phyloP scores from a whole-genome alignment of 2,888 invertebrate genomes.

The Nephrotoma flavescens region DNA sequence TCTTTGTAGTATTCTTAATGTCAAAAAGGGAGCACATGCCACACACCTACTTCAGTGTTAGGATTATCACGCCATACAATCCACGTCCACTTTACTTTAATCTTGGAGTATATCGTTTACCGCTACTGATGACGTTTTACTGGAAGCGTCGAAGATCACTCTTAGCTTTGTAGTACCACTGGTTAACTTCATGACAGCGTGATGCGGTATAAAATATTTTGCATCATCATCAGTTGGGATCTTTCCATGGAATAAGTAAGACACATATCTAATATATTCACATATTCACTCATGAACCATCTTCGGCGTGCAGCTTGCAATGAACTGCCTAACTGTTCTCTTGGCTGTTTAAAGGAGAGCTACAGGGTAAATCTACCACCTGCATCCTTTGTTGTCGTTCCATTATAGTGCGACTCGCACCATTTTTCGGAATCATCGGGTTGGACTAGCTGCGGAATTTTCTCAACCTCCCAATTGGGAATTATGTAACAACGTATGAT shows the following conservation, averaged over 20 bases:
- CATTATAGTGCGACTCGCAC: too few species aligned
- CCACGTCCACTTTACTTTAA: too few species aligned
- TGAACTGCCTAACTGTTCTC: background rate
- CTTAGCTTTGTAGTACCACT: too few species aligned
- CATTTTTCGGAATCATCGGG: too few species aligned
- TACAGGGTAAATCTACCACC: background rate
- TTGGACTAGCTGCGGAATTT: too few species aligned
- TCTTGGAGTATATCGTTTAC: too few species aligned
- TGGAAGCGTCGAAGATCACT: too few species aligned
- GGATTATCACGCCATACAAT: background rate
- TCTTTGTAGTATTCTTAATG: slow-evolving; percentile 6
- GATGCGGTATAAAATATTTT: background rate
- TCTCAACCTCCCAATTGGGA: too few species aligned
- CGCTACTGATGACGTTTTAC: too few species aligned
- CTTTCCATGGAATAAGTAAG: background rate
- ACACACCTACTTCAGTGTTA: background rate
- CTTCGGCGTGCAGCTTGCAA: background rate
- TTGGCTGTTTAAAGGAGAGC: background rate
- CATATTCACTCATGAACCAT: background rate
- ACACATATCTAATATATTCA: background rate
- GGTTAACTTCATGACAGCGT: background rate
- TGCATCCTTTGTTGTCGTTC: background rate
- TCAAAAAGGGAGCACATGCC: slow-evolving; percentile 5
- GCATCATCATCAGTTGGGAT: background rate
- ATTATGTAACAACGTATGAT: too few species aligned